Evolutionary conservation across 2,797 vertebrate species (phyloP).

Genomic region (Amblyopsis hoosieri): DNA sequence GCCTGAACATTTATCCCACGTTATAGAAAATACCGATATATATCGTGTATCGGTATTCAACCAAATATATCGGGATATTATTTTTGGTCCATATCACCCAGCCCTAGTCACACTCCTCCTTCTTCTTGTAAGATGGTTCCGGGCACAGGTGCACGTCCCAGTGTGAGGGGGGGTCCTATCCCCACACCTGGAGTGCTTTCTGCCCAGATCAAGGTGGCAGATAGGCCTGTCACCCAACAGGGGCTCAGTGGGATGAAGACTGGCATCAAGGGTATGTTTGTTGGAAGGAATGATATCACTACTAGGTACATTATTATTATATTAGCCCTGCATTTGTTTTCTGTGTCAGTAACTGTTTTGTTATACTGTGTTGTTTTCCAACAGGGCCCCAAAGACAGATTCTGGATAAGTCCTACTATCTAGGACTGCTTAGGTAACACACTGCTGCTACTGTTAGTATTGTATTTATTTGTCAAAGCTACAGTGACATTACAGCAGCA

Average conservation of each 20-base stretch:
- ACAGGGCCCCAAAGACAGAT: constrained; percentile 96
- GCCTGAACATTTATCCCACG: too few species aligned
- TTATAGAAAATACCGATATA: too few species aligned
- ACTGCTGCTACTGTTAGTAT: background rate
- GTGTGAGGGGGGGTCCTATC: constrained; percentile 77
- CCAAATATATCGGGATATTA: too few species aligned
- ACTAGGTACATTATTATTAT: background rate
- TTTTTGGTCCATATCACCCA: too few species aligned
- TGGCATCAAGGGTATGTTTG: constrained; percentile 84
- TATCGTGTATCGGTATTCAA: too few species aligned
- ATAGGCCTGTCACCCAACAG: constrained; percentile 96
- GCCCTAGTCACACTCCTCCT: background rate
- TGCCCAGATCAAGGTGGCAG: constrained; percentile 92
- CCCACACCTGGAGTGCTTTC: constrained; percentile 82
- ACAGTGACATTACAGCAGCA: background rate
- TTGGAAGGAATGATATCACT: background rate
- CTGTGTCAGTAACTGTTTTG: background rate
- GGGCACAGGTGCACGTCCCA: constrained; percentile 82
- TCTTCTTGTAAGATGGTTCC: constrained; percentile 78
- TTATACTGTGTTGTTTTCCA: constrained; percentile 3
- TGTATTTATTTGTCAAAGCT: background rate
- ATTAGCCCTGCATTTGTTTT: background rate
- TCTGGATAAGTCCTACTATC: constrained; percentile 96
- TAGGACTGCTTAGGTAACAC: constrained; percentile 90
- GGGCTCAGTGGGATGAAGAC: constrained; percentile 98